Evolutionary conservation across 1,140 invertebrate genomes (phyloP).

Genomic region (Mycetomoellerius zeteki): DNA sequence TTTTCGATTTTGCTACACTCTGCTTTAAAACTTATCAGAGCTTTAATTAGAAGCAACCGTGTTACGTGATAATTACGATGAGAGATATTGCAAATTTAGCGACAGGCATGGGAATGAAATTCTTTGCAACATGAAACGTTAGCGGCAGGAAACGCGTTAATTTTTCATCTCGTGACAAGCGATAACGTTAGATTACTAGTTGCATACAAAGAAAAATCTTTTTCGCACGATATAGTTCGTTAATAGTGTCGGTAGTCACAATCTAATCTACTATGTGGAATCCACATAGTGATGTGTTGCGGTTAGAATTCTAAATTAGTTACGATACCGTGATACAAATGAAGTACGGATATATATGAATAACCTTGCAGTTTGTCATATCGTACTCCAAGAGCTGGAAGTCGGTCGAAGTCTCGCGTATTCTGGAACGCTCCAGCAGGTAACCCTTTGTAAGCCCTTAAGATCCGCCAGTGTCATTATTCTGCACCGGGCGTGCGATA

Average conservation of each 20-base stretch:
- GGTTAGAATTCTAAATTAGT: constrained; percentile 20
- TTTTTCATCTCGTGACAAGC: constrained; percentile 17
- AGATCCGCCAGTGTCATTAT: constrained; percentile 68
- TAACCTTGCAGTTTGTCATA: constrained; percentile 7
- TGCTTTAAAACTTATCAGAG: constrained; percentile 6
- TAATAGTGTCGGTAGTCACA: background rate
- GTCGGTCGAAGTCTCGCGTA: background rate
- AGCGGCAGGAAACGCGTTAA: background rate
- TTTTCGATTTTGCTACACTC: background rate
- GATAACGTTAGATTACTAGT: background rate
- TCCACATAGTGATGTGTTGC: background rate
- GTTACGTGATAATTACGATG: background rate
- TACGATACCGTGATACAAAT: background rate
- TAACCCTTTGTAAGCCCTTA: constrained; percentile 48
- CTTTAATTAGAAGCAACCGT: constrained; percentile 7
- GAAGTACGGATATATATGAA: background rate
- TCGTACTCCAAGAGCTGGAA: background rate
- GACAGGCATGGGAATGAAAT: background rate
- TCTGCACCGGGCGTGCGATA: constrained; percentile 51
- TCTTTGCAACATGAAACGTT: background rate
- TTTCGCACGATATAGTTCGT: background rate
- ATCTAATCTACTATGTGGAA: background rate
- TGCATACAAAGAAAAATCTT: background rate
- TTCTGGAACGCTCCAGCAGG: constrained; percentile 36
- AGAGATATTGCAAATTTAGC: constrained; percentile 3